Evolutionary conservation across 2,888 invertebrate species (phyloP), one percentile per base, ranked within the genome.

Genomic region (Drosophila silvestris): DNA sequence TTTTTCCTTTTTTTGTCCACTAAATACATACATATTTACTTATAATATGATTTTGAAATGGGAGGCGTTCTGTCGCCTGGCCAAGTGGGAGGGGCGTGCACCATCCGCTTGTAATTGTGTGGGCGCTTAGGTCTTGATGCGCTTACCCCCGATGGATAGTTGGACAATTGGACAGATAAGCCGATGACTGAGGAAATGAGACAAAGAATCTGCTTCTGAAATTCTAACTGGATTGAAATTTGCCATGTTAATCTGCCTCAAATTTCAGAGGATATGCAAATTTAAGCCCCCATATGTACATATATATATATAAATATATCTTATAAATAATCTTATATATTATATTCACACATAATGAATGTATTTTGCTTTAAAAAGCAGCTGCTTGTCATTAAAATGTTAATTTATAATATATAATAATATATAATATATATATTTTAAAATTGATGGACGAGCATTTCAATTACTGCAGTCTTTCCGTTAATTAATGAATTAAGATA

Each of bases 81-180:
- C 39, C 41, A 12, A 30, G 16, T 0, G 54, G 26, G 16, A 63
- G 57, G 77, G 86, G 84, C 74, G 84, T 82, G 61, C 16, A 64
- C 57, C 30, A 47, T 59, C 68, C 70, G 75, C 64, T 82, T 66
- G 67, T 84, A 84, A 84, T 84, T 85, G 80, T 85, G 84, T 87
- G 84, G 84, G 84, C 84, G 87, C 83, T 69, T 54, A 41, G 68
- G 63, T 28, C 32, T 41, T 64, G 54, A 82, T 82, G 82, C 76
- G 66, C 79, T 77, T 69, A 70, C 37, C 52, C 51, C 33, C 44
- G 32, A 32, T 22, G 30, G 22, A 32, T 32, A 26, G 41, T 22
- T 30, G 57, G n/a, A 30, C 16, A n/a, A 28, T n/a, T 12, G 52
- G 30, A 32, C 37, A 22, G 53, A 64, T 35, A 61, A 12, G 61